Conservation (phyloP, 2,797 vertebrate genomes). For the Prunella strophiata region DNA sequence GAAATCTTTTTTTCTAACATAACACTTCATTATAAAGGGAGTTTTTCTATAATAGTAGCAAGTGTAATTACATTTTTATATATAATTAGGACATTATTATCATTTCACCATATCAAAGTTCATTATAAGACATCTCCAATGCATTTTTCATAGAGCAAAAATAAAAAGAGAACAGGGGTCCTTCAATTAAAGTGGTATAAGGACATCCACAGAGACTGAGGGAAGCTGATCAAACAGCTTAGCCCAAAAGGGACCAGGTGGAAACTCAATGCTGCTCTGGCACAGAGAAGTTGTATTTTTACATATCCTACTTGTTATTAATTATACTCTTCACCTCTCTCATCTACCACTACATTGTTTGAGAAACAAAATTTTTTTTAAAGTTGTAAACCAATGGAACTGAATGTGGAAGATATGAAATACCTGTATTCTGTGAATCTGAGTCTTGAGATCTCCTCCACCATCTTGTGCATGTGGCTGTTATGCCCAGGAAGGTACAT, state of each 20-base stretch:
- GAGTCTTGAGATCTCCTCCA: neutral
- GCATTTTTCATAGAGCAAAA: slow-evolving; percentile 85
- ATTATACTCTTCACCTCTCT: slow-evolving; percentile 67
- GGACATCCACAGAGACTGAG: slow-evolving; percentile 82
- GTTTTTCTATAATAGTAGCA: slow-evolving; percentile 85
- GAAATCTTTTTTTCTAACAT: slow-evolving; percentile 84
- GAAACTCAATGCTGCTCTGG: slow-evolving; percentile 74
- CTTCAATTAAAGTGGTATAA: slow-evolving; percentile 84
- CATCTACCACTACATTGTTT: slow-evolving; percentile 50
- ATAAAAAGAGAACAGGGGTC: slow-evolving; percentile 84
- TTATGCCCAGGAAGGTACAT: neutral
- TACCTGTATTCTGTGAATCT: neutral
- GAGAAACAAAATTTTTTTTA: slow-evolving; percentile 27
- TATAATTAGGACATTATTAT: slow-evolving; percentile 88
- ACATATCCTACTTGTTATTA: slow-evolving; percentile 70
- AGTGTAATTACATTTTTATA: slow-evolving; percentile 87
- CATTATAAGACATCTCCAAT: slow-evolving; percentile 84
- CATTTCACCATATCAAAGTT: slow-evolving; percentile 86
- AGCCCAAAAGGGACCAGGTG: slow-evolving; percentile 84
- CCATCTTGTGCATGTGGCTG: neutral
- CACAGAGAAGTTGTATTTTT: slow-evolving; percentile 63
- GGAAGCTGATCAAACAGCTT: slow-evolving; percentile 83
- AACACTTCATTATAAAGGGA: slow-evolving; percentile 85
- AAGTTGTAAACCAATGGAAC: slow-evolving; percentile 13
- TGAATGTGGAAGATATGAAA: neutral